Base-by-base conservation (phyloP, 2,888 invertebrate species). In the Plagiodera versicolora region DNA sequence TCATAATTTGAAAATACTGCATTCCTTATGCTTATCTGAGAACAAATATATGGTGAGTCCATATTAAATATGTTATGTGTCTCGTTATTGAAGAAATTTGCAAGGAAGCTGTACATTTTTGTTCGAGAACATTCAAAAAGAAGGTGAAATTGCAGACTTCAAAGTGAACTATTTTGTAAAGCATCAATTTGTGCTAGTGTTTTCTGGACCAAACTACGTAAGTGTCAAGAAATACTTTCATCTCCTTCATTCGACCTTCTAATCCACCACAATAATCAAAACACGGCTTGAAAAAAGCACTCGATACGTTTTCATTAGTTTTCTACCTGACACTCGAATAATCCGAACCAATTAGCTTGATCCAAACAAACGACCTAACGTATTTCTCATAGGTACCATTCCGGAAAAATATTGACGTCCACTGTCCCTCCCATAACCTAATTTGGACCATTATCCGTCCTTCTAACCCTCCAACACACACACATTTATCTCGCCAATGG, bases 381-480 rank as follows among this genome's bases (percentile, higher is more conserved):
- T 69, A 73, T 73, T 72, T 72, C 75, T 75, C 75, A 72, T 73
- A 75, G 74, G 74, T 74, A 72, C 72, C 69, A 67, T 74, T 74
- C 63, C 60, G 73, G 69, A 70, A 72, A 74, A 70, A 71, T 72
- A 73, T 72, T 66, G 70, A 66, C 67, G 69, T 71, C 69, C 73
- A 67, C 67, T 74, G 75, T 74, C 74, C 74, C 74, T 74, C 68
- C 69, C 70, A 75, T 78, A 78, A 78, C 75, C 77, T 72, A 77
- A 78, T 78, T 78, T 75, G 60, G 71, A 61, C 74, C 75, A 76
- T 77, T 78, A 78, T 72, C 74, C 73, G 68, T 69, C 73, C 74
- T 73, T 71, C 64, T 65, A 61, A 66, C 67, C 65, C 69, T 60
- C 55, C 64, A 60, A 53, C 69, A 69, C 67, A 58, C 55, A 64